Percentiles rank a stretch among this genome's conserved stretches.
Evolutionary conservation across 2,113 vertebrate genomes (phyloP).

Genomic region (Callocephalon fimbriatum): DNA sequence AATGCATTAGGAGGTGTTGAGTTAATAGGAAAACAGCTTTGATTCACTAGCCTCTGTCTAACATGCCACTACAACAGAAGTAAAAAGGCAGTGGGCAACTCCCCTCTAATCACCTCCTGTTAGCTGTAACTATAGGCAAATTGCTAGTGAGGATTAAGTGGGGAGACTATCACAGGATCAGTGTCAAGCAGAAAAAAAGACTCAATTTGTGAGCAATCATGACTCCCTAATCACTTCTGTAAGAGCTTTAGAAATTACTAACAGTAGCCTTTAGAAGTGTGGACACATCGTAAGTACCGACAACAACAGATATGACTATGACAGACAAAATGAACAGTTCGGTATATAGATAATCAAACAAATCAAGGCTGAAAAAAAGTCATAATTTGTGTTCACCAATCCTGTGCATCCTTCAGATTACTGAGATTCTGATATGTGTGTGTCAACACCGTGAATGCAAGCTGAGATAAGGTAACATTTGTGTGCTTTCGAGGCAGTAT

Average conservation of each 20-base stretch:
- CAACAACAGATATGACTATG: neutral
- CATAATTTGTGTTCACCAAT: neutral
- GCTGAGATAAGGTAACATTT: constrained; percentile 20
- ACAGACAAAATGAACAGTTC: neutral
- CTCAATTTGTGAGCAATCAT: constrained; percentile 81
- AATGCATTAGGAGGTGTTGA: constrained; percentile 70
- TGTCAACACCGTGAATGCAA: neutral
- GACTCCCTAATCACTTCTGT: constrained; percentile 78
- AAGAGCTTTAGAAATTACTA: constrained; percentile 68
- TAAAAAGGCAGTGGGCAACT: constrained; percentile 69
- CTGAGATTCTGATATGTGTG: neutral
- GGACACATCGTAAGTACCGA: neutral
- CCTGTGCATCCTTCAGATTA: neutral
- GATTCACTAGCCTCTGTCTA: constrained; percentile 63
- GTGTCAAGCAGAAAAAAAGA: constrained; percentile 82
- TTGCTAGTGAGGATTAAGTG: constrained; percentile 81
- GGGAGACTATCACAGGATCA: constrained; percentile 80
- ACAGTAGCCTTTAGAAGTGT: constrained; percentile 12
- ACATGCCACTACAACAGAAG: constrained; percentile 62
- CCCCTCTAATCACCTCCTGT: constrained; percentile 80
- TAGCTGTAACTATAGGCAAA: constrained; percentile 81
- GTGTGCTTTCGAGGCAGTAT: constrained; percentile 17
- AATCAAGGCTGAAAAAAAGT: neutral
- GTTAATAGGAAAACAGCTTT: constrained; percentile 77
- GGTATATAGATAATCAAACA: neutral